Base-by-base conservation (phyloP, 2,113 vertebrate species). In the Tapirus terrestris region DNA sequence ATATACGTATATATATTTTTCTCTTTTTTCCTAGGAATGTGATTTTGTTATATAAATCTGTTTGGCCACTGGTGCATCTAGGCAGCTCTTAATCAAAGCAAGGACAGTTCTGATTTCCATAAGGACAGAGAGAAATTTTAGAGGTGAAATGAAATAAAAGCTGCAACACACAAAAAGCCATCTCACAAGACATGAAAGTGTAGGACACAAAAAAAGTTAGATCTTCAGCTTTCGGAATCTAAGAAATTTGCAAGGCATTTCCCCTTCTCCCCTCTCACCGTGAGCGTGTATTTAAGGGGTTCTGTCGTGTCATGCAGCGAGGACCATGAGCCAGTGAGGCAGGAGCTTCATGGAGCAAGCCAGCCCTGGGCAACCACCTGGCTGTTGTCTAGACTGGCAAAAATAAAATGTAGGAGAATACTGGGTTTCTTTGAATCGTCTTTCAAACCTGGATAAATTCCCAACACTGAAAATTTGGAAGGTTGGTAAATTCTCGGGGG, bases 21-120 rank as follows among this genome's bases (percentile, higher is more conserved):
- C 17, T 56, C 29, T 77, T 91, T 36, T 36, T 48, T 77, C 45
- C 61, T 63, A 79, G 45, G 43, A 53, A 92, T 75, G 39, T 25
- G 43, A 65, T 75, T 92, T 96, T 87, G 83, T 95, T 68, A 63
- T 73, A 95, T n/a, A 65, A 98, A 72, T 89, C 72, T 77, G 6
- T 93, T 97, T 94, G 51, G 25, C 43, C 63, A 43, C 29, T 9
- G n/a, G 56, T 80, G 33, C 13, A 63, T 29, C 36, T 29, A 8
- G 65, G 31, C 25, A 87, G 89, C 77, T 83, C 48, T 97, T 93
- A 86, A 89, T 43, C 18, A 76, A 85, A 91, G 68, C 75, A 80
- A 63, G 58, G 75, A 82, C 53, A 82, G 65, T 77, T 97, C 61
- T 89, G 65, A 95, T 60, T 94, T 93, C 33, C 20, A 25, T 79